Base-by-base conservation (phyloP, 2,888 invertebrate species). In the Anthophora plumipes region DNA sequence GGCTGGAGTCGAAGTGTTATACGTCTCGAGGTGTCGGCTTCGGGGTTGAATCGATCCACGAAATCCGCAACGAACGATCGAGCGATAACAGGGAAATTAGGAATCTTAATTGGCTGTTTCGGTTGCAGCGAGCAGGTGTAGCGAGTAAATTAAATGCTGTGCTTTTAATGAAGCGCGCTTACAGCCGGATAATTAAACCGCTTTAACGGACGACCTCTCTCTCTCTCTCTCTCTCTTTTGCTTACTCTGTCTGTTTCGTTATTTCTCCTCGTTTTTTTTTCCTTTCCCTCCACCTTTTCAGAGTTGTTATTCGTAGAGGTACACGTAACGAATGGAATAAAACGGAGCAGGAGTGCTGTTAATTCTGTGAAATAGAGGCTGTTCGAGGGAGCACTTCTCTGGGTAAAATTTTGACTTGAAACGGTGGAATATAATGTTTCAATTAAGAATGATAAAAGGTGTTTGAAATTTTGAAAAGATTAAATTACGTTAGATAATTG, bases 41-140 rank as follows among this genome's bases (percentile, higher is more conserved):
- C 68, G 50, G 3, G 31, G n/a, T 9, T 8, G 8, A 6, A 50
- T 69, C 59, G 61, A 61, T 48, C 17, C 31, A 31, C 8, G 14
- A 9, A 12, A 12, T 46, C 39, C 46, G 6, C 46, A 17, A 52
- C 66, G 22, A 20, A 60, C 76, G 66, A 77, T 67, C 76, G 39
- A n/a, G 64, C 75, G 77, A 75, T 77, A 77, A 77, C 75, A 77
- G 52, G 59, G 76, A 68, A 78, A 77, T 77, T 78, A 77, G 77
- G 77, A 61, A 43, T 46, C 68, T 54, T 63, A 61, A 77, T 78
- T 68, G 68, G 76, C 68, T 60, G 77, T 75, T 63, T 78, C 77
- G 77, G 60, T 68, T 48, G 60, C 67, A n/a, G 52, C 12, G 77
- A 64, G 25, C 77, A 63, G 69, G 37, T 69, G 69, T 69, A 57